Conservation (phyloP, 2,797 vertebrate genomes). For the Rhinichthys osculus region DNA sequence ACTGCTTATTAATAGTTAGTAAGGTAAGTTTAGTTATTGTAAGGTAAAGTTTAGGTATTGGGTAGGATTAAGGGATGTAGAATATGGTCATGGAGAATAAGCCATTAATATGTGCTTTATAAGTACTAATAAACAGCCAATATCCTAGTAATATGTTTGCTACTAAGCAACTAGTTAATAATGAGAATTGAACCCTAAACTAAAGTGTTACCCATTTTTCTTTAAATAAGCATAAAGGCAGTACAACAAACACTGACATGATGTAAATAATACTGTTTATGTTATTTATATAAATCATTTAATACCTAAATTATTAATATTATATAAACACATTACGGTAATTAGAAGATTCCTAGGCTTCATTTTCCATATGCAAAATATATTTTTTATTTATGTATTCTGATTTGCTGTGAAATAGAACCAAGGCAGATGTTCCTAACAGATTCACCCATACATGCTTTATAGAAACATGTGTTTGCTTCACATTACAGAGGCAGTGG, state of each 20-base stretch:
- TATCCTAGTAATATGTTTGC: no score
- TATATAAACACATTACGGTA: background rate
- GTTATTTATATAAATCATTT: background rate
- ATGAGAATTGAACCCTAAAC: background rate
- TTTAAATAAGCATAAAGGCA: background rate
- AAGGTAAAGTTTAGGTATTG: no score
- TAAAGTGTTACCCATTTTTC: background rate
- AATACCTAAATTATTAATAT: background rate
- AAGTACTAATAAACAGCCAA: no score
- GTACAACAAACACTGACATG: background rate
- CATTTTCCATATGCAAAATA: background rate
- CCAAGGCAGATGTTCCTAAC: background rate
- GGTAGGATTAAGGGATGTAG: no score
- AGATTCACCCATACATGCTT: background rate
- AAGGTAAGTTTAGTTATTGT: no score
- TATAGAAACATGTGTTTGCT: constrained; percentile 59
- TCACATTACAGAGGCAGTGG: constrained; percentile 78
- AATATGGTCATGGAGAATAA: no score
- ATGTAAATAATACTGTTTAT: background rate
- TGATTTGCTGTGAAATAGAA: background rate
- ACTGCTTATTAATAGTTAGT: no score
- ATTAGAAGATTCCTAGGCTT: background rate
- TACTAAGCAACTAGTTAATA: background rate
- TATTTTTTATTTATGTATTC: background rate
- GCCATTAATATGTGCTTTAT: no score